phyloP scores from a whole-genome alignment of 1,140 invertebrate species.

The Hyposmocoma kahamanoa region DNA sequence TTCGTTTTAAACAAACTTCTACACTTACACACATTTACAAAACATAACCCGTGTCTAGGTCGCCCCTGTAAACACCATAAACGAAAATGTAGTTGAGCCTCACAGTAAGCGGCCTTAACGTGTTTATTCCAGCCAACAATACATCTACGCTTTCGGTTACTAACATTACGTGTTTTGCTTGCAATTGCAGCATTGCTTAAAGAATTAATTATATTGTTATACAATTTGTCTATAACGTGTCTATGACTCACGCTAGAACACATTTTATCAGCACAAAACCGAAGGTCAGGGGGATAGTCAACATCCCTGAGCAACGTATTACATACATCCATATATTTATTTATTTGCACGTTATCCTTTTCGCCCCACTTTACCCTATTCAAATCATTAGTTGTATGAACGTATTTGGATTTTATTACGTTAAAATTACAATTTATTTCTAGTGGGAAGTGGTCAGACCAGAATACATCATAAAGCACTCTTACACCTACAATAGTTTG shows the following conservation, averaged over 20 bases:
- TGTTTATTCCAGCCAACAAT: neutral
- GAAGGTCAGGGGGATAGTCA: neutral
- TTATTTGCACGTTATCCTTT: neutral
- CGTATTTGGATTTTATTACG: neutral
- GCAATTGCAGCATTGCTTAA: neutral
- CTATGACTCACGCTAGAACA: neutral
- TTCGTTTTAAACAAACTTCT: no score
- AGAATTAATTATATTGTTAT: neutral
- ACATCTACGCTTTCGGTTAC: neutral
- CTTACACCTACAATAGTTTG: neutral
- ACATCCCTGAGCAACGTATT: neutral
- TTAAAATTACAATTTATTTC: neutral
- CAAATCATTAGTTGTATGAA: neutral
- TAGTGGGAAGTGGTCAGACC: neutral
- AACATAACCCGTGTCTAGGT: neutral
- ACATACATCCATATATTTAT: neutral
- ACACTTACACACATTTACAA: neutral
- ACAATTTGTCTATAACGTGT: neutral
- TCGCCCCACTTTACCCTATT: neutral
- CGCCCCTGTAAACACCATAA: neutral
- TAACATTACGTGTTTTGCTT: neutral
- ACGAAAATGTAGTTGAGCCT: neutral
- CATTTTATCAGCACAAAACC: neutral
- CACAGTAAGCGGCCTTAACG: neutral
- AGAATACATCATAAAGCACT: neutral